Evolutionary conservation across 2,888 invertebrate genomes (phyloP), one percentile per base, ranked within the genome.

Genomic region (Campaea margaritaria): DNA sequence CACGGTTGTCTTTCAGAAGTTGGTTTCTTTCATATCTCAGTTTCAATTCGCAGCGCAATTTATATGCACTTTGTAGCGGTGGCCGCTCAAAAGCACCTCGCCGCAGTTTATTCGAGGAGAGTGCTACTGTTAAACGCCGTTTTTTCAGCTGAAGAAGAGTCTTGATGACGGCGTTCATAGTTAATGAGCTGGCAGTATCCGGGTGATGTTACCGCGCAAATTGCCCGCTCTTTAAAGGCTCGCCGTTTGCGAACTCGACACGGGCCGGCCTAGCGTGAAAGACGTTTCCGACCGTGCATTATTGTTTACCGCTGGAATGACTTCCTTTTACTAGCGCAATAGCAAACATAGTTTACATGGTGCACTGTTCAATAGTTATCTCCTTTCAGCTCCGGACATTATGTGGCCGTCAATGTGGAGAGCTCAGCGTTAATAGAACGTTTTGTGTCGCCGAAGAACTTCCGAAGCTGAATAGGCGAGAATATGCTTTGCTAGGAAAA

Each of bases 141-240:
- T 91, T 91, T 91, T 91, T 87, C 86, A 80, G 66, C 81, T 85
- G 85, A 89, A 89, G 89, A 90, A 86, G 87, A 85, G 81, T 83
- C 89, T 89, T 91, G 91, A 91, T 91, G 91, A 91, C 86, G 82
- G 75, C 85, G 86, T 91, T 91, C 91, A 92, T 92, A 91, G 86
- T 92, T 91, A 91, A 92, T 91, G 91, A 91, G 91, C 86, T 86
- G 80, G 82, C 79, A 84, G 89, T 89, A 89, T 89, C 89, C 89
- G 87, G 79, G 70, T 85, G 82, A 87, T 86, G 88, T 83, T 86
- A 81, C 83, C 72, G 76, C 76, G 80, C 79, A 90, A 90, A 91
- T 91, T 90, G 86, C 91, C 89, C 82, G 81, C 85, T 85, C 83
- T 90, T 83, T 82, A 82, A 69, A 83, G 71, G 74, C 76, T 78